phyloP scores from a whole-genome alignment of 2,888 invertebrate species.

The Malthinus seriepunctatus region DNA sequence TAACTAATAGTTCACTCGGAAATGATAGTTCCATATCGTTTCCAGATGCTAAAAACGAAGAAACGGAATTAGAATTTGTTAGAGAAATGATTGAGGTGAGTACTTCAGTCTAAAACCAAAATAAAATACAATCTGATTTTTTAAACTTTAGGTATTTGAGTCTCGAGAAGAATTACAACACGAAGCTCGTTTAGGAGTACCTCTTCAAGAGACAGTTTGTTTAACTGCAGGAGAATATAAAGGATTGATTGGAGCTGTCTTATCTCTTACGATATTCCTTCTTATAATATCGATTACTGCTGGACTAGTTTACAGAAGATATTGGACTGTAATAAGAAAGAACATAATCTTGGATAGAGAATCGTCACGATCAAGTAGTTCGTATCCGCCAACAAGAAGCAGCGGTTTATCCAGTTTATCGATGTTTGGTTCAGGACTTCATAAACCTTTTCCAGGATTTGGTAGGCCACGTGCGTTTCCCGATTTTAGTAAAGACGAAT shows the following conservation, averaged over 20 bases:
- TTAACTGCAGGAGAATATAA: constrained; percentile 84
- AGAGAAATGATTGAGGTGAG: constrained; percentile 86
- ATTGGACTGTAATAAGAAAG: constrained; percentile 78
- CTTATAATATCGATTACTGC: constrained; percentile 74
- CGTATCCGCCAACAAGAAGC: constrained; percentile 53
- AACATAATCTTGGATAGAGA: constrained; percentile 61
- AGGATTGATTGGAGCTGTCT: constrained; percentile 77
- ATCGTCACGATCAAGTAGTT: constrained; percentile 54
- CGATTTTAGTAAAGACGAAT: constrained; percentile 43
- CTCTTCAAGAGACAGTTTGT: constrained; percentile 73
- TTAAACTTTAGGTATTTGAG: constrained; percentile 71
- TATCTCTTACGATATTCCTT: constrained; percentile 73
- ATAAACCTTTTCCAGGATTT: constrained; percentile 68
- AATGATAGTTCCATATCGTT: constrained; percentile 48
- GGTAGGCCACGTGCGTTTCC: constrained; percentile 46
- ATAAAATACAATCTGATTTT: neutral
- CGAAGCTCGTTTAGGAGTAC: constrained; percentile 68
- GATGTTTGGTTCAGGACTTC: constrained; percentile 69
- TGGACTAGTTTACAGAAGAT: constrained; percentile 76
- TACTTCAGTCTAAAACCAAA: neutral
- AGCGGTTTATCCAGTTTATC: constrained; percentile 63
- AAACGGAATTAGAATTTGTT: constrained; percentile 68
- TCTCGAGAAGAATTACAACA: constrained; percentile 72
- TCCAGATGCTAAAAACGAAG: constrained; percentile 57
- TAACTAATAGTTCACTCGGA: constrained; percentile 38